These are phyloP conservation scores for Fopius arisanus DNA, from an alignment of 1,140 invertebrate species.

Conservation along the genomic window DNA sequence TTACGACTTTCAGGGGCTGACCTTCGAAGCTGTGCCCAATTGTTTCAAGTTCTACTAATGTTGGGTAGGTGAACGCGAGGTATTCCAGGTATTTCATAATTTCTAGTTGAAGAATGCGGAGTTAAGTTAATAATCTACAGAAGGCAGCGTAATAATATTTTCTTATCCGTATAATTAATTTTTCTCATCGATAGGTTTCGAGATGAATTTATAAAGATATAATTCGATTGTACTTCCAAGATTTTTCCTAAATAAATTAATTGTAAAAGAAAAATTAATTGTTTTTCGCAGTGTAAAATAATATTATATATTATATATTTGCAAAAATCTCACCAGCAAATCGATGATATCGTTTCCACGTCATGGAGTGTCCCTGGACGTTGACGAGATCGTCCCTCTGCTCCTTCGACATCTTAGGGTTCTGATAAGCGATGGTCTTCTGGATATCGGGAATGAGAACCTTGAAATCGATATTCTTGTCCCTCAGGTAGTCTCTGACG, in stretches of 20 bases:
- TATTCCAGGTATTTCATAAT: constrained; percentile 80
- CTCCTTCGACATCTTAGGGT: constrained; percentile 70
- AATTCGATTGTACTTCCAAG: too few relatives aligned
- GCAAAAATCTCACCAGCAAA: constrained; percentile 64
- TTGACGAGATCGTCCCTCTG: constrained; percentile 67
- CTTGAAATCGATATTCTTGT: constrained; percentile 71
- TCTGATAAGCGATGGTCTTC: constrained; percentile 74
- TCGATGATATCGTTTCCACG: constrained; percentile 83
- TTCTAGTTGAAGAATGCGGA: constrained; percentile 63
- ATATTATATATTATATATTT: too few relatives aligned
- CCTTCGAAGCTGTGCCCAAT: constrained; percentile 82
- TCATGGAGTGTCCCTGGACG: constrained; percentile 74
- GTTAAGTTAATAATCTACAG: too few relatives aligned
- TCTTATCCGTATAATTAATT: too few relatives aligned
- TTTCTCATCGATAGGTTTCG: too few relatives aligned
- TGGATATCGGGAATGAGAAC: constrained; percentile 78
- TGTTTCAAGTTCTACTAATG: constrained; percentile 71
- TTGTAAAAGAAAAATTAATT: too few relatives aligned
- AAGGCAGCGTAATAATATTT: too few relatives aligned
- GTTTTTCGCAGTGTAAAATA: too few relatives aligned
- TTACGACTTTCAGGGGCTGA: constrained; percentile 75
- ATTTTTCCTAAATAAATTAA: too few relatives aligned
- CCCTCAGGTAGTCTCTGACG: constrained; percentile 71
- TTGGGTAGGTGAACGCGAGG: constrained; percentile 75
- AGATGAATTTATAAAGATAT: too few relatives aligned